These are phyloP conservation scores for Coregonus suidteri DNA, from an alignment of 2,797 vertebrate genomes.

Conservation along the genomic window DNA sequence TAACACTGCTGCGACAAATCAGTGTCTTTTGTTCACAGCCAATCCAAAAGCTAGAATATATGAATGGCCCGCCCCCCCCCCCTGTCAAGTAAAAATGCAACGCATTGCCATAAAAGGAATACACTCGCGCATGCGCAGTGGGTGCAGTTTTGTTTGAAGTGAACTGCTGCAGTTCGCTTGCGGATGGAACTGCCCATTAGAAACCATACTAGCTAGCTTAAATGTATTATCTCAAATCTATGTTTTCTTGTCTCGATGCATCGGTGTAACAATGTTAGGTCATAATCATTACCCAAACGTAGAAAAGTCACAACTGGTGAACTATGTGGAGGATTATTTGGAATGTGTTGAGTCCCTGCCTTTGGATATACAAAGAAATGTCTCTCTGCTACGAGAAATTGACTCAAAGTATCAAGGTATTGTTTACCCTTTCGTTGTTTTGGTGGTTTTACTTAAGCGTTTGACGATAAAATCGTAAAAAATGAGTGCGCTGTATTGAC, in stretches of 20 bases:
- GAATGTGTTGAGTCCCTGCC: slow-evolving; percentile 96
- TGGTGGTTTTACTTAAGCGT: not conserved
- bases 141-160: slow-evolving; percentile 80
- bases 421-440: slow-evolving; percentile 10
- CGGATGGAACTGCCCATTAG: slow-evolving; percentile 52
- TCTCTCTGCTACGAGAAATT: slow-evolving; percentile 90
- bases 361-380: slow-evolving; percentile 96
- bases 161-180: slow-evolving; percentile 62
- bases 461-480: not conserved
- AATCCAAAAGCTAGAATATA: slow-evolving; percentile 29
- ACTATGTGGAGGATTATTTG: slow-evolving; percentile 96
- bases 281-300: slow-evolving; percentile 69
- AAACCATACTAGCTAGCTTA: slow-evolving; percentile 27
- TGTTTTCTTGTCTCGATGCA: slow-evolving; percentile 62
- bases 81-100: slow-evolving; percentile 62
- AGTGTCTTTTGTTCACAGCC: slow-evolving; percentile 22
- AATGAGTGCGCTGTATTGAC: not conserved
- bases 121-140: slow-evolving; percentile 74
- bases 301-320: slow-evolving; percentile 88
- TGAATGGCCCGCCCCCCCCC: slow-evolving; percentile 34
- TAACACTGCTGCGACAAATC: too few relatives aligned
- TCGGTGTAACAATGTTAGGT: slow-evolving; percentile 81
- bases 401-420: slow-evolving; percentile 95
- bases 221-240: slow-evolving; percentile 32
- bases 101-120: slow-evolving; percentile 72